A percentile compares a stretch with the other conserved stretches of the same genome.
phyloP scores from a whole-genome alignment of 2,113 vertebrate species.

The Phalacrocorax pelagicus region DNA sequence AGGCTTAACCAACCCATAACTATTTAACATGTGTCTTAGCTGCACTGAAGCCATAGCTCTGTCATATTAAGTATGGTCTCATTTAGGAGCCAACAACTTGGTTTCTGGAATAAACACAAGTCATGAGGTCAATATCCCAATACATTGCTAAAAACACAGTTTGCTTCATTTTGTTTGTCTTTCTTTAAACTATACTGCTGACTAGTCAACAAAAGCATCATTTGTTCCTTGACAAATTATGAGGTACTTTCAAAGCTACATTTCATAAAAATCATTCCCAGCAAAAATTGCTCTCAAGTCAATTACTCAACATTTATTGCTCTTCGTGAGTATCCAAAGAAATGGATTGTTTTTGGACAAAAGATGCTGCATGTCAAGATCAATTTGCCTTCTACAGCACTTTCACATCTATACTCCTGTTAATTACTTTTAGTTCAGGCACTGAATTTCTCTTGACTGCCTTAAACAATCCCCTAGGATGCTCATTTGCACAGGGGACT shows the following conservation, averaged over 20 bases:
- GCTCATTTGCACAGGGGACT: not conserved
- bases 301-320: not conserved
- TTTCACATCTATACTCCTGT: not conserved
- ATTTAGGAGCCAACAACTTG: not conserved
- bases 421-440: constrained; percentile 34
- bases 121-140: not conserved
- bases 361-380: not conserved
- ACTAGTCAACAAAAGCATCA: not conserved
- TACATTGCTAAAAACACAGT: not conserved
- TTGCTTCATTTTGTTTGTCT: not conserved
- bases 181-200: not conserved
- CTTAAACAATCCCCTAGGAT: constrained; percentile 24
- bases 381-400: not conserved
- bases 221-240: not conserved
- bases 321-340: not conserved
- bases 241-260: not conserved
- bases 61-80: not conserved
- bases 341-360: not conserved
- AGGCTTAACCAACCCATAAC: not conserved
- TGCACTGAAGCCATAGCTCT: not conserved
- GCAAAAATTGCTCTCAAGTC: not conserved
- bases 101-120: not conserved
- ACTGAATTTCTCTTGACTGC: constrained; percentile 3
- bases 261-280: constrained; percentile 5
- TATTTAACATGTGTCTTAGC: not conserved